These are phyloP conservation scores for Carterocephalus palaemon DNA, from an alignment of 2,888 invertebrate species.

Conservation along the genomic window DNA sequence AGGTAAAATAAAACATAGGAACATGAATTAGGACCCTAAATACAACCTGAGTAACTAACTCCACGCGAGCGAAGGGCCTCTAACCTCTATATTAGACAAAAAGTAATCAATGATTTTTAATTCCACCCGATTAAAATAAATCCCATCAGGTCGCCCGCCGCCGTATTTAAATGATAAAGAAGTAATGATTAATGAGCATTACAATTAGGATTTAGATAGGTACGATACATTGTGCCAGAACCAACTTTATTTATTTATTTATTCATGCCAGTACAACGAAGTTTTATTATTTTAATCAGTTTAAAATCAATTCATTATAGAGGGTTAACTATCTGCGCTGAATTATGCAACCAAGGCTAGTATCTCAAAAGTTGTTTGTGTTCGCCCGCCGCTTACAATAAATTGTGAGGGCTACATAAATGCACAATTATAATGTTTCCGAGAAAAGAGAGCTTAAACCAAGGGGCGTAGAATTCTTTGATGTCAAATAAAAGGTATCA, in stretches of 20 bases:
- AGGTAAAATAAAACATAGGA: no score
- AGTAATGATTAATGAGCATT: conserved; percentile 17
- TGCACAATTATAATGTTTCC: not conserved
- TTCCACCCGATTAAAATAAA: conserved; percentile 3
- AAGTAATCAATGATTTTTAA: conserved; percentile 3
- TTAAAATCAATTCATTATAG: no score
- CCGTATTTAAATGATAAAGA: conserved; percentile 15
- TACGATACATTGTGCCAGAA: conserved; percentile 1
- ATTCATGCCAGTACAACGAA: no score
- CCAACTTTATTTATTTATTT: no score
- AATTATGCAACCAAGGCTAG: no score
- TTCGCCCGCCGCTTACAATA: conserved; percentile 38
- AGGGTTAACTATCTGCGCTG: no score
- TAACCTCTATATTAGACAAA: no score
- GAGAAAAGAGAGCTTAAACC: conserved; percentile 45
- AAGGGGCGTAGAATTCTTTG: conserved; percentile 55
- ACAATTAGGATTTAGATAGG: conserved; percentile 4
- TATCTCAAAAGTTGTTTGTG: no score
- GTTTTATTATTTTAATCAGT: no score
- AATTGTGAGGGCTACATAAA: conserved; percentile 37
- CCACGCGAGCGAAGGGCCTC: no score
- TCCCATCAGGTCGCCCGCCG: conserved; percentile 7
- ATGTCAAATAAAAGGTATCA: conserved; percentile 68
- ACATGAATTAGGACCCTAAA: no score
- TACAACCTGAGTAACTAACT: no score